phyloP scores from a whole-genome alignment of 2,113 vertebrate genomes.

The Ochotona princeps region DNA sequence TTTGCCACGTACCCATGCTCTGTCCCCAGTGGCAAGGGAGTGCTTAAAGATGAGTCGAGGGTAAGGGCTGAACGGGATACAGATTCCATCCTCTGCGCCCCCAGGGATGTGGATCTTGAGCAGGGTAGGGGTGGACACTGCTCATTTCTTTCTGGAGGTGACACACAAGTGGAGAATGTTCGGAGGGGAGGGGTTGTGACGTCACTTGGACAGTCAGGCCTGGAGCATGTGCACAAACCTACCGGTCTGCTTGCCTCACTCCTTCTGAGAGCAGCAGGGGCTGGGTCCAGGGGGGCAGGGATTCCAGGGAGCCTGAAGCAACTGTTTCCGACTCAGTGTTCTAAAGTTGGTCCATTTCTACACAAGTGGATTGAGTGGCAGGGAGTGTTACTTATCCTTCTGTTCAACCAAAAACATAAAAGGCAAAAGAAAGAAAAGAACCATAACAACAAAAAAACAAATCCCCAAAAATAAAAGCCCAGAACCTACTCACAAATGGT shows the following conservation, averaged over 20 bases:
- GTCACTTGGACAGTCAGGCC: background rate
- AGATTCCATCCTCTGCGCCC: background rate
- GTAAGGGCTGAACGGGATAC: constrained; percentile 20
- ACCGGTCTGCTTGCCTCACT: background rate
- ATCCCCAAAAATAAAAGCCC: constrained; percentile 4
- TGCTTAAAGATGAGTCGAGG: background rate
- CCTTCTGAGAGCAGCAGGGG: background rate
- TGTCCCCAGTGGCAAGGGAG: background rate
- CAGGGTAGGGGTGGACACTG: background rate
- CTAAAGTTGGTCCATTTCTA: constrained; percentile 59
- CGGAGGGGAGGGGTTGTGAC: background rate
- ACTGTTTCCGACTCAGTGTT: constrained; percentile 13
- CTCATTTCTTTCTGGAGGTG: background rate
- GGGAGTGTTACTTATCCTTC: constrained; percentile 36
- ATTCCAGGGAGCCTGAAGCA: background rate
- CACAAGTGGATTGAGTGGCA: background rate
- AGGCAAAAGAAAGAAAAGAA: background rate
- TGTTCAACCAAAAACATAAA: constrained; percentile 44
- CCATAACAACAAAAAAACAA: background rate
- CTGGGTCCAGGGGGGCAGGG: background rate
- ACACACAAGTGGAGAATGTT: background rate
- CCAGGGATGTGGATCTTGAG: background rate
- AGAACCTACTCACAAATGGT: constrained; percentile 35
- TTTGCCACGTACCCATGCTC: background rate
- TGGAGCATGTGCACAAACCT: background rate